A percentile compares a stretch with the other conserved stretches of the same genome.
Conservation (phyloP, 2,113 vertebrate genomes). For the Monarcha castaneiventris region DNA sequence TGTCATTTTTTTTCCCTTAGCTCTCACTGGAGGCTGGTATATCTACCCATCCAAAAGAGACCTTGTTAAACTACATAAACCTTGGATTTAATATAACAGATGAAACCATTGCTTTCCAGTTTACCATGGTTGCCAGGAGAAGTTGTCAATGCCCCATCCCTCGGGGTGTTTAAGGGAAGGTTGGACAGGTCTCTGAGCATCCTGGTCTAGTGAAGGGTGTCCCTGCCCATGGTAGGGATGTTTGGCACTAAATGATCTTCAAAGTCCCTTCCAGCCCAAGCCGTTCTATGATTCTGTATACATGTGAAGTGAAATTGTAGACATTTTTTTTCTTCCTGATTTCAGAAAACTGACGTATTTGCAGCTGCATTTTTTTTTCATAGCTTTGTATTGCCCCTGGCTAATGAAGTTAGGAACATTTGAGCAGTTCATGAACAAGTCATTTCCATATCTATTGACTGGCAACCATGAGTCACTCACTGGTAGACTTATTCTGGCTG, state of each 20-base stretch:
- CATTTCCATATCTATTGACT: slow-evolving; percentile 11
- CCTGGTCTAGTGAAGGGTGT: background rate
- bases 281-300: background rate
- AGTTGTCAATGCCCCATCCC: too few relatives aligned
- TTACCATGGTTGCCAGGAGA: background rate
- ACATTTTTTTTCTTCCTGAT: background rate
- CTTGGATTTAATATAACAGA: background rate
- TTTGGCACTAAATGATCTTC: background rate
- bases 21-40: background rate
- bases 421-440: background rate
- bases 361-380: background rate
- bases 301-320: background rate
- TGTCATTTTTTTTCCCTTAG: background rate
- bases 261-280: background rate
- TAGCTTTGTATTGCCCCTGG: background rate
- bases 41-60: background rate
- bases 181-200: fast-evolving
- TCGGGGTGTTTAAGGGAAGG: background rate
- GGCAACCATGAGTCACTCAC: background rate
- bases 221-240: background rate
- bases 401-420: background rate
- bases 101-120: background rate
- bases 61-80: background rate
- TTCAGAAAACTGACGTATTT: background rate
- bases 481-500: background rate